Conservation (phyloP, 2,797 vertebrate species). For the Chelmon rostratus region DNA sequence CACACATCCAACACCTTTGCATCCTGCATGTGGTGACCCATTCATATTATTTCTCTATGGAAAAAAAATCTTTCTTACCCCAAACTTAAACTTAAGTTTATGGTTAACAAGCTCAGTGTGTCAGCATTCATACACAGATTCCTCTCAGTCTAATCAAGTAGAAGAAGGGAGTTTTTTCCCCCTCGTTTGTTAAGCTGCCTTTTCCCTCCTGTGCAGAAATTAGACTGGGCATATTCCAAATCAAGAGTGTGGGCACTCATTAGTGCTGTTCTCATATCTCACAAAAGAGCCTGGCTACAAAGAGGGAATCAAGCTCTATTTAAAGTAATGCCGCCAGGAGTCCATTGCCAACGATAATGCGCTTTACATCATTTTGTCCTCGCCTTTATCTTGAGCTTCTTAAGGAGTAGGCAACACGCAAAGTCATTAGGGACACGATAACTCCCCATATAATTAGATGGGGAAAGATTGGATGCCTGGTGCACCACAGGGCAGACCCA, state of each 20-base stretch:
- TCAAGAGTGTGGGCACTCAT: slow-evolving; percentile 76
- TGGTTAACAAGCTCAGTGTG: slow-evolving; percentile 32
- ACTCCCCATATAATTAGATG: slow-evolving; percentile 81
- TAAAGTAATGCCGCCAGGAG: slow-evolving; percentile 78
- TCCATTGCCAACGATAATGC: slow-evolving; percentile 79
- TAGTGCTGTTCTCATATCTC: slow-evolving; percentile 75
- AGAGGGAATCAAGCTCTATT: slow-evolving; percentile 77
- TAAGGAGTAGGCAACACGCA: slow-evolving; percentile 79
- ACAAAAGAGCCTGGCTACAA: slow-evolving; percentile 74
- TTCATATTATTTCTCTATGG: slow-evolving; percentile 14
- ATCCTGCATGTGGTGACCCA: slow-evolving; percentile 14
- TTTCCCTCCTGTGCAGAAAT: slow-evolving; percentile 66
- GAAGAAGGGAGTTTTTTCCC: slow-evolving; percentile 12
- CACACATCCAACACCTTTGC: neutral
- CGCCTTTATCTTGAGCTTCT: slow-evolving; percentile 80
- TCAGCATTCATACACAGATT: slow-evolving; percentile 47
- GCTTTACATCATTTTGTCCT: slow-evolving; percentile 83
- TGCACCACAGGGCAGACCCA: slow-evolving; percentile 75
- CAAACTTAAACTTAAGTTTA: slow-evolving; percentile 13
- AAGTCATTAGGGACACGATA: slow-evolving; percentile 82
- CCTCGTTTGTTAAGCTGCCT: slow-evolving; percentile 54
- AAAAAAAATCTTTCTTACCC: too few relatives aligned
- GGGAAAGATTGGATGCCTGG: slow-evolving; percentile 74
- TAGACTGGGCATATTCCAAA: slow-evolving; percentile 72
- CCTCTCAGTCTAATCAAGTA: slow-evolving; percentile 46